phyloP scores from a whole-genome alignment of 1,140 invertebrate genomes.

The Lepidurus packardi region DNA sequence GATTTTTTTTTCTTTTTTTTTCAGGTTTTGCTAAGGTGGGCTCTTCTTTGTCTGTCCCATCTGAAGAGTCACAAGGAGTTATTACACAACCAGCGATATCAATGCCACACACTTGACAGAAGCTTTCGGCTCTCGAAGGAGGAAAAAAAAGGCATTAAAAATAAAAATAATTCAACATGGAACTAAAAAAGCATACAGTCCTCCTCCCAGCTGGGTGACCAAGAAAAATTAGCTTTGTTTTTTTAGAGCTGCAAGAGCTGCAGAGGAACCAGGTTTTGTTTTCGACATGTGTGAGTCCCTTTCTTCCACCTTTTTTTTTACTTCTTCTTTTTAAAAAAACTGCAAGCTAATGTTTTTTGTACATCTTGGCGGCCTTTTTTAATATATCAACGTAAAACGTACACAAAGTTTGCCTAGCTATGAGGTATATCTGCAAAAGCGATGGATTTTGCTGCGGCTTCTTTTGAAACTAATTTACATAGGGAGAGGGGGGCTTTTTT shows the following conservation, averaged over 20 bases:
- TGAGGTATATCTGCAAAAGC: constrained; percentile 18
- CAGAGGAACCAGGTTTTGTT: constrained; percentile 17
- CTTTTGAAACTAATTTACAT: not conserved
- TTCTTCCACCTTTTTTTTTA: not conserved
- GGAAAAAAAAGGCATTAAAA: not conserved
- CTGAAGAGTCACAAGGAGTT: constrained; percentile 12
- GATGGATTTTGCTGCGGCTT: constrained; percentile 18
- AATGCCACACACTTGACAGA: constrained; percentile 21
- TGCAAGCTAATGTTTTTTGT: not conserved
- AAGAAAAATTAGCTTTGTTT: not conserved
- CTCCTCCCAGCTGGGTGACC: not conserved
- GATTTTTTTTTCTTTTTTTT: not conserved
- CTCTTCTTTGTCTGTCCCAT: not conserved
- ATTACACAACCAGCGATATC: constrained; percentile 21
- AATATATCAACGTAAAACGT: constrained; percentile 16
- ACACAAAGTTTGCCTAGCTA: constrained; percentile 1
- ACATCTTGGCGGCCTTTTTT: constrained; percentile 11
- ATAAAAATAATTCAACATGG: not conserved
- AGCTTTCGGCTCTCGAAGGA: not conserved
- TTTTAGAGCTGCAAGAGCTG: not conserved
- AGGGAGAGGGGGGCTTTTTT: not conserved
- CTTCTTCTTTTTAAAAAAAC: not conserved
- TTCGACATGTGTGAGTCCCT: not conserved
- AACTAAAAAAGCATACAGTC: not conserved
- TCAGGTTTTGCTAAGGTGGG: not conserved